Evolutionary conservation across 2,888 invertebrate genomes (phyloP).

Genomic region (Tubulanus polymorphus): DNA sequence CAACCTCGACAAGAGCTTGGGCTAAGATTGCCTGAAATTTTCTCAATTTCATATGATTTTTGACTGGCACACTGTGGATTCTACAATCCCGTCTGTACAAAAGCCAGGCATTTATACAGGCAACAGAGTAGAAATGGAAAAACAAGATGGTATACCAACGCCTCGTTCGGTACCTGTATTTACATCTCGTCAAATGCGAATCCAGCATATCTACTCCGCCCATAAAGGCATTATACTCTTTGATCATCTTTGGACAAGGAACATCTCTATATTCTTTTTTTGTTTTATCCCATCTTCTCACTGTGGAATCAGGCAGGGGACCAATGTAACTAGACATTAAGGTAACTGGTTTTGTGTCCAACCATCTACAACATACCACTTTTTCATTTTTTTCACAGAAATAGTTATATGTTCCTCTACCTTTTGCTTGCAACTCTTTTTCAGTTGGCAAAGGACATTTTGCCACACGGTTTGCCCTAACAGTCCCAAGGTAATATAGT

Average conservation of each 20-base stretch:
- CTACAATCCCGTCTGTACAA: conserved; percentile 1
- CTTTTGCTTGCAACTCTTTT: conserved; percentile 11
- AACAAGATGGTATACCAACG: conserved; percentile 2
- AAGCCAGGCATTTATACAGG: not conserved
- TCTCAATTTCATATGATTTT: not conserved
- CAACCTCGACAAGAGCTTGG: not conserved
- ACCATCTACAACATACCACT: conserved; percentile 1
- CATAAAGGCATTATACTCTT: conserved; percentile 12
- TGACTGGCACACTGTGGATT: not conserved
- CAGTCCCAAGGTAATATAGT: conserved; percentile 13
- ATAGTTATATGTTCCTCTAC: not conserved
- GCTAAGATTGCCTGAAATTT: conserved; percentile 1
- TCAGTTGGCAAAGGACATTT: not conserved
- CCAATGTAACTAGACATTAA: conserved; percentile 14
- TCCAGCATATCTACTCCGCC: conserved; percentile 8
- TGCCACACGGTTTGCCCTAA: not conserved
- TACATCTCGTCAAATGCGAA: not conserved
- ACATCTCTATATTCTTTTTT: not conserved
- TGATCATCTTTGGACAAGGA: conserved; percentile 9
- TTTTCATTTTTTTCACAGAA: conserved; percentile 3
- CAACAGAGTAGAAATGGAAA: not conserved
- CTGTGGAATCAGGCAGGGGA: not conserved
- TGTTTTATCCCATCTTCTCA: conserved; percentile 7
- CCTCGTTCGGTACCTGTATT: not conserved
- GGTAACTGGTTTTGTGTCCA: conserved; percentile 5